Evolutionary conservation across 2,888 invertebrate species (phyloP).

Genomic region (Hymenopus coronatus): DNA sequence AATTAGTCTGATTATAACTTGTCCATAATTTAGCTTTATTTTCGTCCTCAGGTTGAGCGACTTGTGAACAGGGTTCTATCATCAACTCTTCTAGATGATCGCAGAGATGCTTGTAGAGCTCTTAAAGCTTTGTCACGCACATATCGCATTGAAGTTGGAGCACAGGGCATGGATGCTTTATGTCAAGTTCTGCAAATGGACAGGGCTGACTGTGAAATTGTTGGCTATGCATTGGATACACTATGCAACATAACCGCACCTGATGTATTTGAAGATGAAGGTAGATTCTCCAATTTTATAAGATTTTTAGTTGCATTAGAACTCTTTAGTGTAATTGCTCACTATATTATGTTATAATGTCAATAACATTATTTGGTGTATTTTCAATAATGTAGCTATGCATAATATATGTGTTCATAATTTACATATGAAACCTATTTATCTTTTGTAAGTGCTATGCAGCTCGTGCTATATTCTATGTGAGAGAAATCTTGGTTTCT

Average conservation of each 20-base stretch:
- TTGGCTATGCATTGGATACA: slow-evolving; percentile 88
- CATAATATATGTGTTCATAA: too few relatives aligned
- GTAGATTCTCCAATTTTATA: slow-evolving; percentile 49
- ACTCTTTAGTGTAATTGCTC: too few relatives aligned
- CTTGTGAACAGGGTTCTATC: slow-evolving; percentile 90
- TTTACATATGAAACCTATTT: too few relatives aligned
- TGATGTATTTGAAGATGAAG: slow-evolving; percentile 62
- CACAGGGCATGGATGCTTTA: slow-evolving; percentile 81
- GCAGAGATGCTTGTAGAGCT: slow-evolving; percentile 94
- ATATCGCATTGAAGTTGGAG: slow-evolving; percentile 94
- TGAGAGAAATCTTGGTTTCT: too few relatives aligned
- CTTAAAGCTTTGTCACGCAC: slow-evolving; percentile 87
- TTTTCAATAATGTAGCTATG: too few relatives aligned
- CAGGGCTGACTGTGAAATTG: slow-evolving; percentile 85
- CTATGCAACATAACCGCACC: slow-evolving; percentile 86
- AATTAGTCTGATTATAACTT: too few relatives aligned
- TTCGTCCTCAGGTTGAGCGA: slow-evolving; percentile 71
- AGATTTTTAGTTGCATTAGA: background rate
- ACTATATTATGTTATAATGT: too few relatives aligned
- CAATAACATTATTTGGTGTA: too few relatives aligned
- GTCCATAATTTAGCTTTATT: too few relatives aligned
- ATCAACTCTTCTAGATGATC: slow-evolving; percentile 90
- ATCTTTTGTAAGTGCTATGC: too few relatives aligned
- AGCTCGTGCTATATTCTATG: too few relatives aligned
- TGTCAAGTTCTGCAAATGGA: slow-evolving; percentile 81